Conservation (phyloP, 2,797 vertebrate species). For the Parauchenoglanis punctatus region DNA sequence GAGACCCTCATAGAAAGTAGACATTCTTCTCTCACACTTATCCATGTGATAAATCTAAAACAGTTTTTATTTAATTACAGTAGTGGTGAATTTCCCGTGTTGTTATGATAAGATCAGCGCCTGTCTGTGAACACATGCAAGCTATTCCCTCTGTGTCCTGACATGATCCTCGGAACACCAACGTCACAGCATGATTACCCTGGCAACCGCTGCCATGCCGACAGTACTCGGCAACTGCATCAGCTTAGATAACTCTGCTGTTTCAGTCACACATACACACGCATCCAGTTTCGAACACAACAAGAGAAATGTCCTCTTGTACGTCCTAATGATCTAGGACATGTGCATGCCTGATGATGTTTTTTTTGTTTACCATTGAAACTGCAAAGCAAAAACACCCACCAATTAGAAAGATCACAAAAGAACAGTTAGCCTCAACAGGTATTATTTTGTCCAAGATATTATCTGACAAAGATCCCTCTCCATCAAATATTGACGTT, state of each 20-base stretch:
- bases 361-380: too few relatives aligned
- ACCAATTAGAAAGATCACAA: background rate
- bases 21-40: background rate
- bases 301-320: too few relatives aligned
- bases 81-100: background rate
- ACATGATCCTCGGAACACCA: conserved; percentile 34
- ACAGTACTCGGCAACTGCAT: conserved; percentile 40
- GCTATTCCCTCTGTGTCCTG: conserved; percentile 37
- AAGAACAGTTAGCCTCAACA: background rate
- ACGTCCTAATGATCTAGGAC: background rate
- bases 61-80: background rate
- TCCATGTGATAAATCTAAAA: background rate
- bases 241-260: conserved; percentile 32
- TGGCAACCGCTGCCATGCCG: conserved; percentile 45
- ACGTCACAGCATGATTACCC: conserved; percentile 38
- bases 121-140: background rate
- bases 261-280: conserved; percentile 9
- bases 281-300: background rate
- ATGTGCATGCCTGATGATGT: too few relatives aligned
- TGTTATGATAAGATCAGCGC: background rate
- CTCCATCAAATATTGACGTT: background rate
- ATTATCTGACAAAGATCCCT: background rate
- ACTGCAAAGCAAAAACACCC: background rate
- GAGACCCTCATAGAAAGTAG: background rate
- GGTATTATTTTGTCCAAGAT: background rate